Evolutionary conservation across 2,888 invertebrate genomes (phyloP).

Genomic region (Parasteatoda lunata): DNA sequence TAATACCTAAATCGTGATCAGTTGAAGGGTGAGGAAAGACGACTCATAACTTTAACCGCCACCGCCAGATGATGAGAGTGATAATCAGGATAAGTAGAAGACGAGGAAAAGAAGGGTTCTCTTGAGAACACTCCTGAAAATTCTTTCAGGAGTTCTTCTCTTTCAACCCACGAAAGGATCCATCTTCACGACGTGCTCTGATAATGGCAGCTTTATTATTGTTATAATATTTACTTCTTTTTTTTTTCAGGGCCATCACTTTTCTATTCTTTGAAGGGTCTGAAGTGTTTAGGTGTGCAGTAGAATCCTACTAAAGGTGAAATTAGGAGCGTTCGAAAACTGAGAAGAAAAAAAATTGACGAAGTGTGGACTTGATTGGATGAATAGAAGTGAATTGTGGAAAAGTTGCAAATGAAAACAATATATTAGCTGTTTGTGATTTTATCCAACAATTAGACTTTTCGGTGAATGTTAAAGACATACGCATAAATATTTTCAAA

Average conservation of each 20-base stretch:
- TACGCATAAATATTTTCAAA: too few relatives aligned
- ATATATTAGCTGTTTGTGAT: too few relatives aligned
- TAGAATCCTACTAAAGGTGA: too few relatives aligned
- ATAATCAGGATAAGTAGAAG: slow-evolving; percentile 42
- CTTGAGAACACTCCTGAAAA: slow-evolving; percentile 33
- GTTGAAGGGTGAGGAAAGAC: slow-evolving; percentile 22
- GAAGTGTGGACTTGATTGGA: too few relatives aligned
- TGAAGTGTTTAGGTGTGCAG: too few relatives aligned
- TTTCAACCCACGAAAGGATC: slow-evolving; percentile 16
- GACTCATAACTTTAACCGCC: slow-evolving; percentile 53
- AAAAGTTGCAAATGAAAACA: too few relatives aligned
- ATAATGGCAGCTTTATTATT: slow-evolving; percentile 22
- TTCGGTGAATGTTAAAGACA: too few relatives aligned
- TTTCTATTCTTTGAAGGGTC: too few relatives aligned
- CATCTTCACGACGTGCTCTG: slow-evolving; percentile 28
- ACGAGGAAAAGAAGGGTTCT: slow-evolving; percentile 19
- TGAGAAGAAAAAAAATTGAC: too few relatives aligned
- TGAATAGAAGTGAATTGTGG: too few relatives aligned
- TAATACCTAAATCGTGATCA: background rate
- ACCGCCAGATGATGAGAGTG: slow-evolving; percentile 54
- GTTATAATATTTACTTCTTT: background rate
- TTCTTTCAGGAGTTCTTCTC: slow-evolving; percentile 21
- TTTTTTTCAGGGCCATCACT: background rate
- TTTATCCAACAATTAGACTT: too few relatives aligned
- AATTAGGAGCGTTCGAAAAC: too few relatives aligned